These are phyloP conservation scores for Nebria ingens DNA, from an alignment of 1,140 invertebrate species.

Conservation along the genomic window DNA sequence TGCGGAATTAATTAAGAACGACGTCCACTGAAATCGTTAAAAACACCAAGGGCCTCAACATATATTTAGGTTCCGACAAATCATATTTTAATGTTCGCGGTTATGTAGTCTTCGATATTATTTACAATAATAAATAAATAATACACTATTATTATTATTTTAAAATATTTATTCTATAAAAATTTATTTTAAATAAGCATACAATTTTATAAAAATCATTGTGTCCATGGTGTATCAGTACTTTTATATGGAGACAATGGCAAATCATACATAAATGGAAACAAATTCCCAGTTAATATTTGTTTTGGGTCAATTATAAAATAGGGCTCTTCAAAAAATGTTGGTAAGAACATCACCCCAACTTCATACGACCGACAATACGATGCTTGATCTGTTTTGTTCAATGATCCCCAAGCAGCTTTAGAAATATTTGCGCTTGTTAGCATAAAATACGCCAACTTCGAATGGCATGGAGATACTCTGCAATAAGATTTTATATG, in stretches of 20 bases:
- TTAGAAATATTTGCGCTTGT: constrained; percentile 93
- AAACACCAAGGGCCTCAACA: too few species aligned
- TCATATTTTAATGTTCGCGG: too few species aligned
- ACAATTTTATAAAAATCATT: too few species aligned
- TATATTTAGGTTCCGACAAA: too few species aligned
- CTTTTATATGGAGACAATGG: constrained; percentile 54
- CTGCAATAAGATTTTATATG: constrained; percentile 89
- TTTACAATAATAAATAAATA: too few species aligned
- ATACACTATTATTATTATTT: too few species aligned
- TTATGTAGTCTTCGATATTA: too few species aligned
- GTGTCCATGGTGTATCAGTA: constrained; percentile 46
- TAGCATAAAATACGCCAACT: constrained; percentile 70
- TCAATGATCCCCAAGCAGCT: constrained; percentile 87
- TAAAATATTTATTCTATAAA: too few species aligned
- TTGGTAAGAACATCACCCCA: constrained; percentile 81
- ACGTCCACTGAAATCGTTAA: too few species aligned
- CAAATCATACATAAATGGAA: constrained; percentile 71
- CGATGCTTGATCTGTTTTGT: constrained; percentile 46
- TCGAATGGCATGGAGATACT: constrained; percentile 51
- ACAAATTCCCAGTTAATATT: constrained; percentile 25
- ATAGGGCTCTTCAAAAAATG: constrained; percentile 58
- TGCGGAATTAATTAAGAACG: too few species aligned
- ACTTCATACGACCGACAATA: constrained; percentile 84
- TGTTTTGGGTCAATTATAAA: constrained; percentile 33
- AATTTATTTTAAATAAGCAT: too few species aligned